A percentile compares a stretch with the other conserved stretches of the same genome.
phyloP scores from a whole-genome alignment of 2,888 invertebrate genomes.

The Cyclophora punctaria region DNA sequence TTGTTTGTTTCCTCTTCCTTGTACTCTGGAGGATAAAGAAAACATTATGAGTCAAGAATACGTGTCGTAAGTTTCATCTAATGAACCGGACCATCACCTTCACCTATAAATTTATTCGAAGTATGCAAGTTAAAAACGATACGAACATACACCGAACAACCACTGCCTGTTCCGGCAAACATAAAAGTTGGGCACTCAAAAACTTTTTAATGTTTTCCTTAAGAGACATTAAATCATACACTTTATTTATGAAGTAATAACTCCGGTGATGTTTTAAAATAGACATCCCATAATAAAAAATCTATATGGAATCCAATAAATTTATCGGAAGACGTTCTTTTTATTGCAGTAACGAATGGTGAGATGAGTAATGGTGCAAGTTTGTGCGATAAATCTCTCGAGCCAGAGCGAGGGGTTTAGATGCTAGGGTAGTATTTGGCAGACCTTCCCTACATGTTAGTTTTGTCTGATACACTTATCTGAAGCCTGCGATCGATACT shows the following conservation, averaged over 20 bases:
- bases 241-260: slow-evolving; percentile 56
- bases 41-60: no score
- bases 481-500: slow-evolving; percentile 46
- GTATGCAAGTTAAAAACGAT: no score
- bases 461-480: slow-evolving; percentile 52
- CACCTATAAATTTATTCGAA: no score
- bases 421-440: slow-evolving; percentile 56
- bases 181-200: slow-evolving; percentile 22
- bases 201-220: slow-evolving; percentile 31
- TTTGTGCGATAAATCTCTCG: slow-evolving; percentile 69
- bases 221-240: slow-evolving; percentile 51
- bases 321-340: slow-evolving; percentile 67
- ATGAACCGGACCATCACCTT: no score
- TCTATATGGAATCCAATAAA: slow-evolving; percentile 63
- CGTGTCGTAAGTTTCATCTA: no score
- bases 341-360: slow-evolving; percentile 74
- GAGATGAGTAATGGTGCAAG: slow-evolving; percentile 70
- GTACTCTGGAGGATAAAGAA: no score
- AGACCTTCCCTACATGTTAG: slow-evolving; percentile 51
- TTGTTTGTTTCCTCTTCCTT: neutral
- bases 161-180: neutral
- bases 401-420: slow-evolving; percentile 53
- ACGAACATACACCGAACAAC: neutral
- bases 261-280: slow-evolving; percentile 53
- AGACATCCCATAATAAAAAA: slow-evolving; percentile 60